Percentiles rank a stretch among this genome's conserved stretches.
Evolutionary conservation across 92 coral and sea anemone species (phyloP).

Genomic region (Ricordea florida): DNA sequence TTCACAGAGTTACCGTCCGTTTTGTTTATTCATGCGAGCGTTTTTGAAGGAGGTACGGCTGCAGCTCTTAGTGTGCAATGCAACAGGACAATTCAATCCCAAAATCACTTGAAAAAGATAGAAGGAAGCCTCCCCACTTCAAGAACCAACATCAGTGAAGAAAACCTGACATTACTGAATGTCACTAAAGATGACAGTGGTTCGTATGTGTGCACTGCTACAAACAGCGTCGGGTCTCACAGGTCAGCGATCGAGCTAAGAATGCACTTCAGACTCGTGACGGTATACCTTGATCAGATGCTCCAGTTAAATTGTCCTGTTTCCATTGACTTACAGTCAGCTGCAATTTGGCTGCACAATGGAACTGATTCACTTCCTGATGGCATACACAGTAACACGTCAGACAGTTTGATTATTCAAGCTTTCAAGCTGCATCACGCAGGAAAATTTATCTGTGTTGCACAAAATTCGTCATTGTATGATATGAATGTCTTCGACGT

Average conservation of each 20-base stretch:
- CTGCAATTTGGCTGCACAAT: too few species aligned
- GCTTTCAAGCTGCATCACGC: too few species aligned
- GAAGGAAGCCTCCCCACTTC: neutral
- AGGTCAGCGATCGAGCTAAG: neutral
- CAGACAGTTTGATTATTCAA: too few species aligned
- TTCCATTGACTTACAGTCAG: too few species aligned
- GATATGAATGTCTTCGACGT: neutral
- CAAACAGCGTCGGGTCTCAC: neutral
- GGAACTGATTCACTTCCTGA: too few species aligned
- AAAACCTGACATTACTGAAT: neutral
- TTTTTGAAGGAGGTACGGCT: neutral
- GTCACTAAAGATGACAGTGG: conserved; percentile 20
- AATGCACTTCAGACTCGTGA: neutral
- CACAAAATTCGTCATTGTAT: too few species aligned
- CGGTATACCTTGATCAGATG: neutral
- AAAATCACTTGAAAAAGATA: neutral
- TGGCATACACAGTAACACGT: too few species aligned
- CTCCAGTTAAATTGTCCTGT: neutral
- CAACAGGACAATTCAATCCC: neutral
- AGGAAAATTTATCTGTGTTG: too few species aligned
- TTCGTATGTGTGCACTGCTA: conserved; percentile 21
- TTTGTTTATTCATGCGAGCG: too few species aligned
- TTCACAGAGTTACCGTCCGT: too few species aligned
- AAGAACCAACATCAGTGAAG: neutral
- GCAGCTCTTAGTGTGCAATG: neutral